phyloP scores from a whole-genome alignment of 2,113 vertebrate species.

The Sula dactylatra region DNA sequence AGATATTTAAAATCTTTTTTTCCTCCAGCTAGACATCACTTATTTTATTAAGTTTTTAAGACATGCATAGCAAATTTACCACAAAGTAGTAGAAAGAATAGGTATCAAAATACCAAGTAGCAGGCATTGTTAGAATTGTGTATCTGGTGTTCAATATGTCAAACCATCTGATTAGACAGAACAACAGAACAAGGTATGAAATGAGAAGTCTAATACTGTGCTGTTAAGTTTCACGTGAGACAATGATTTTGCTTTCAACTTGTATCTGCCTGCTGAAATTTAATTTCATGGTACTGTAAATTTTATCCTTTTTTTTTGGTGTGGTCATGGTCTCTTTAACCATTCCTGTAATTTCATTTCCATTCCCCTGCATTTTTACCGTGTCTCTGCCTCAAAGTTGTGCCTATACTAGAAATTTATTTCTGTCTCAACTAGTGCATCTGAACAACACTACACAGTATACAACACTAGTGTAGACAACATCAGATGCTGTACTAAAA shows the following conservation, averaged over 20 bases:
- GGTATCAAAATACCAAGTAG: neutral
- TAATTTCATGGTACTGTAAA: neutral
- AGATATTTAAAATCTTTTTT: neutral
- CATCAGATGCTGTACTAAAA: neutral
- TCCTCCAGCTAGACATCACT: neutral
- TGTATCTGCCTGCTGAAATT: neutral
- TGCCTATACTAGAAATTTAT: neutral
- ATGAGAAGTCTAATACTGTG: neutral
- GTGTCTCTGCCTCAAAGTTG: neutral
- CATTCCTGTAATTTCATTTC: neutral
- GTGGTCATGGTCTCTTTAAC: neutral
- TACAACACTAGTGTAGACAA: neutral
- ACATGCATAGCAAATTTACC: neutral
- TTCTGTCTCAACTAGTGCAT: neutral
- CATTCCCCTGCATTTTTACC: neutral
- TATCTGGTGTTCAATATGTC: neutral
- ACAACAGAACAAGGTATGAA: neutral
- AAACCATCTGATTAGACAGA: neutral
- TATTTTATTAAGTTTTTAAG: neutral
- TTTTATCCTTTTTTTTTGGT: neutral
- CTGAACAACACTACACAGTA: neutral
- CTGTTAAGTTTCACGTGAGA: neutral
- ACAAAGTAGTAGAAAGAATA: neutral
- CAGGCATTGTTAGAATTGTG: neutral
- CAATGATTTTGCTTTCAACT: neutral